Evolutionary conservation across 2,113 vertebrate genomes (phyloP).

Genomic region (Clarias batrachus): DNA sequence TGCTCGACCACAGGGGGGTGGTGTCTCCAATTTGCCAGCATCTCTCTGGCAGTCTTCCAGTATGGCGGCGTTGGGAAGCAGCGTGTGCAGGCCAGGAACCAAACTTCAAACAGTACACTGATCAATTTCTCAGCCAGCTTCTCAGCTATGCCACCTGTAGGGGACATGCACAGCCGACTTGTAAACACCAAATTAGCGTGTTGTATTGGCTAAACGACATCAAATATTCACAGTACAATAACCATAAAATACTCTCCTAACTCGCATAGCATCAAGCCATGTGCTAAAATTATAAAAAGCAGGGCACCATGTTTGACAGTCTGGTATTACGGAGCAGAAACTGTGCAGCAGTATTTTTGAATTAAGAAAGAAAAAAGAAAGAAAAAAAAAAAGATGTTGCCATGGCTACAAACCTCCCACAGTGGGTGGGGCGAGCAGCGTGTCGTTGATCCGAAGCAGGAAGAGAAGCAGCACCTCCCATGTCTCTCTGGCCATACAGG

Average conservation of each 20-base stretch:
- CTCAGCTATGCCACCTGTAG: slow-evolving; percentile 79
- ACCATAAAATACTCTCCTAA: not conserved
- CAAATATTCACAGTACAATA: not conserved
- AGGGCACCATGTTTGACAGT: not conserved
- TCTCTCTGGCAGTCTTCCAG: slow-evolving; percentile 91
- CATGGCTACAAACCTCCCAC: slow-evolving; percentile 74
- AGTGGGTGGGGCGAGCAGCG: slow-evolving; percentile 83
- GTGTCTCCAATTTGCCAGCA: slow-evolving; percentile 92
- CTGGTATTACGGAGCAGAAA: not conserved
- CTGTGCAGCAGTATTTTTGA: not conserved
- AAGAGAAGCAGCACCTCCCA: slow-evolving; percentile 92
- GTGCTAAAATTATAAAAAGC: not conserved
- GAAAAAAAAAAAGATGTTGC: not conserved
- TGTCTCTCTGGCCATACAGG: slow-evolving; percentile 86
- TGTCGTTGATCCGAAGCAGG: slow-evolving; percentile 89
- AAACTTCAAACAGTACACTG: slow-evolving; percentile 89
- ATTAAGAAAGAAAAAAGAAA: not conserved
- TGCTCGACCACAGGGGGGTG: slow-evolving; percentile 89
- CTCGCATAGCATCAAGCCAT: not conserved
- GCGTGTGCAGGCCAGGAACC: slow-evolving; percentile 84
- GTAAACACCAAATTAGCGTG: not conserved
- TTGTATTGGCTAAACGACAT: not conserved
- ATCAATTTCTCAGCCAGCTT: slow-evolving; percentile 86
- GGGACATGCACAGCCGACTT: not conserved
- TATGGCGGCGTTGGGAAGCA: slow-evolving; percentile 92